phyloP scores from a whole-genome alignment of 1,140 invertebrate species.

The Centruroides vittatus region DNA sequence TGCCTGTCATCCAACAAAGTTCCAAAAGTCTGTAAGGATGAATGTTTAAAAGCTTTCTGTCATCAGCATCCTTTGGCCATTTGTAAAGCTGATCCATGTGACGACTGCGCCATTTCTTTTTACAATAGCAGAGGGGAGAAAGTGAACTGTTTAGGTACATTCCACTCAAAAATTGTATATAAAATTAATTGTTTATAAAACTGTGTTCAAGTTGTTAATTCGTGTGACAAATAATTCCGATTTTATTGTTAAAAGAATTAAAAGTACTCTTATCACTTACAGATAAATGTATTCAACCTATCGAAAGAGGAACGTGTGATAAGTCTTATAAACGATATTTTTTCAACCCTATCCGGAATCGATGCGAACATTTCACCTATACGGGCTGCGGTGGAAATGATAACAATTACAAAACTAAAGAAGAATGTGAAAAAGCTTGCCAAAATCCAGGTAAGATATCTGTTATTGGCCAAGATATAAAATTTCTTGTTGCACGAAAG shows the following conservation, averaged over 20 bases:
- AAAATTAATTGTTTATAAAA: background rate
- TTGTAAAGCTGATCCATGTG: conserved; percentile 32
- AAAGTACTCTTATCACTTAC: background rate
- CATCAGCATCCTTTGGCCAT: conserved; percentile 28
- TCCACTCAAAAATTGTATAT: background rate
- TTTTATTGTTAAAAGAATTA: background rate
- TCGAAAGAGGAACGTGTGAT: conserved; percentile 39
- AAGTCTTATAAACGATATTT: conserved; percentile 32
- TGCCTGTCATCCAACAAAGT: background rate
- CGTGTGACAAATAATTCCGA: background rate
- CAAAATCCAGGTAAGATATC: background rate
- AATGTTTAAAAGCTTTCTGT: conserved; percentile 28
- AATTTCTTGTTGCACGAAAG: no score
- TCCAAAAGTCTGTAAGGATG: conserved; percentile 25
- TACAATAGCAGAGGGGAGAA: conserved; percentile 1
- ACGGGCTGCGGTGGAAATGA: conserved; percentile 42
- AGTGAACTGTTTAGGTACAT: conserved; percentile 14
- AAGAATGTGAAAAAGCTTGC: conserved; percentile 19
- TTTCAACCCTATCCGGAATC: conserved; percentile 29
- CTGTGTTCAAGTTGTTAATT: background rate
- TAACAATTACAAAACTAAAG: conserved; percentile 37
- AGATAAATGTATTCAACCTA: background rate
- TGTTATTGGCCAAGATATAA: no score
- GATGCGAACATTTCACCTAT: conserved; percentile 38
- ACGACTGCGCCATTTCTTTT: conserved; percentile 20